Percentiles rank a stretch among this genome's conserved stretches.
phyloP scores from a whole-genome alignment of 2,888 invertebrate species.

The Pristionchus arcanus region DNA sequence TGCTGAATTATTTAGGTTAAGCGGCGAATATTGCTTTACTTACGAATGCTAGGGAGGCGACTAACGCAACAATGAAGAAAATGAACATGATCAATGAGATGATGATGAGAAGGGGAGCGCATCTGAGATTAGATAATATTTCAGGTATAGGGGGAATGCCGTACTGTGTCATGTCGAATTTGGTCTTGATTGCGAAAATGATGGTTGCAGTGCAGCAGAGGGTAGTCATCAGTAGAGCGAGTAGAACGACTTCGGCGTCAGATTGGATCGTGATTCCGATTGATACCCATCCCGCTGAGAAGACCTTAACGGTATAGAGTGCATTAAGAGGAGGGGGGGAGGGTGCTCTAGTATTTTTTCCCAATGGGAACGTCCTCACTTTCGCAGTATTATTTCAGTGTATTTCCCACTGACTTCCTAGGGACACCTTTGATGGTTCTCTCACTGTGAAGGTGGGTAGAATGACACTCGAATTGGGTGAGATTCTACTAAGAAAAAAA shows the following conservation, averaged over 20 bases:
- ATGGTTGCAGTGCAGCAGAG: constrained; percentile 13
- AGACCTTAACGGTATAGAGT: not conserved
- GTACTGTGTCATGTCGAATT: constrained; percentile 24
- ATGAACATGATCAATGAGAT: not conserved
- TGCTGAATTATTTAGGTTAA: not conserved
- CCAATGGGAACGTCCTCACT: too few relatives aligned
- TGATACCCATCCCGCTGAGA: constrained; percentile 12
- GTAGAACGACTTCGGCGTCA: not conserved
- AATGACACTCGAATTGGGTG: too few relatives aligned
- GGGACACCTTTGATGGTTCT: too few relatives aligned
- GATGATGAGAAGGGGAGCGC: not conserved
- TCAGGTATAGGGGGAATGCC: not conserved
- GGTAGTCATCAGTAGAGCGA: constrained; percentile 21
- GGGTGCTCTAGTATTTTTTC: too few relatives aligned
- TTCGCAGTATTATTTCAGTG: too few relatives aligned
- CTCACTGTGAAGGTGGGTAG: too few relatives aligned
- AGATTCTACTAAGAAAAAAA: not conserved
- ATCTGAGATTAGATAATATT: not conserved
- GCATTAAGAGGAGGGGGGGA: not conserved
- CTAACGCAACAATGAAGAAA: not conserved
- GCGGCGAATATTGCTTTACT: not conserved
- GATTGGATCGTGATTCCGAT: not conserved
- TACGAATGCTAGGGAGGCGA: not conserved
- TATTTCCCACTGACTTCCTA: too few relatives aligned
- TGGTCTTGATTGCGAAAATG: constrained; percentile 38